Evolutionary conservation across 2,113 vertebrate species (phyloP).

Genomic region (Balaeniceps rex): DNA sequence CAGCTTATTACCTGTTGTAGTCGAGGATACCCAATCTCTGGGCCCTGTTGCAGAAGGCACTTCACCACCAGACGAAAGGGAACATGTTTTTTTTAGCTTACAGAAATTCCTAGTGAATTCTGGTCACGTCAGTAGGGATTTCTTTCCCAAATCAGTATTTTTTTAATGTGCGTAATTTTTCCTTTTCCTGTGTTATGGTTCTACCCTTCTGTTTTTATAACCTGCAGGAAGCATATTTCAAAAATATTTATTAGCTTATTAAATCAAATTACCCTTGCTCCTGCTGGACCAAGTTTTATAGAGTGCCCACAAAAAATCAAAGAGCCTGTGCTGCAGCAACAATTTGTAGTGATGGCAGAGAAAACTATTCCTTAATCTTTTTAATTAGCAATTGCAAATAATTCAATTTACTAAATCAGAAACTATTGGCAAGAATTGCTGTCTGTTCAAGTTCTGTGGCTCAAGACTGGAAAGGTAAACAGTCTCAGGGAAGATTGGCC

Average conservation of each 20-base stretch:
- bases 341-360: constrained; percentile 18
- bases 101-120: constrained; percentile 7
- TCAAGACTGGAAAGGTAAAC: neutral
- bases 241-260: constrained; percentile 66
- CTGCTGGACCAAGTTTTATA: constrained; percentile 43
- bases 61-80: neutral
- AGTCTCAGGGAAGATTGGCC: neutral
- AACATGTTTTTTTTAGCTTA: neutral
- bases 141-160: neutral
- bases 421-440: neutral
- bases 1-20: neutral
- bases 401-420: neutral
- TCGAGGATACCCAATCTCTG: neutral
- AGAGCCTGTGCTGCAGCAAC: neutral
- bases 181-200: constrained; percentile 20
- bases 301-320: constrained; percentile 35
- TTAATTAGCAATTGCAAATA: constrained; percentile 30
- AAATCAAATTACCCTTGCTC: constrained; percentile 58
- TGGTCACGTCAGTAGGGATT: neutral
- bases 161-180: constrained; percentile 15
- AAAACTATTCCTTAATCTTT: constrained; percentile 35
- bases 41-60: neutral
- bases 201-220: constrained; percentile 48
- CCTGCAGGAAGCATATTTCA: constrained; percentile 55
- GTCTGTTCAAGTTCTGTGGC: neutral